Percentiles rank a stretch among this genome's conserved stretches.
Conservation (phyloP, 2,888 invertebrate species). For the Drepanosiphum platanoidis region DNA sequence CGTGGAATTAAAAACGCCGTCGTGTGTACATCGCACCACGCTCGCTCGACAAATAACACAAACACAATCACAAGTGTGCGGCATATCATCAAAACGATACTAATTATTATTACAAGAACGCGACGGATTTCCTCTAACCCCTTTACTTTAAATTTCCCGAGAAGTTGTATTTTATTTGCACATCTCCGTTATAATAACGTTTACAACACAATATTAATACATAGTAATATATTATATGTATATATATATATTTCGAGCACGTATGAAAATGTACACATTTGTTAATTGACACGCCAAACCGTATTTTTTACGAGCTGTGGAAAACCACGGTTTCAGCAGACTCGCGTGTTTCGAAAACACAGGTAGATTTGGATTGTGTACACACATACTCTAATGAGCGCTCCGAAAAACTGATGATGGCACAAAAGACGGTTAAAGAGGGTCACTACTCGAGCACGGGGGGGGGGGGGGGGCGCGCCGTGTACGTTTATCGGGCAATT, state of each 20-base stretch:
- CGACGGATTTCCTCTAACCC: neutral
- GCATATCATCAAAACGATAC: neutral
- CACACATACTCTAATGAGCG: conserved; percentile 16
- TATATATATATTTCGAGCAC: neutral
- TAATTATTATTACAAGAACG: neutral
- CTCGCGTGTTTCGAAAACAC: conserved; percentile 28
- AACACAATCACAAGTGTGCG: neutral
- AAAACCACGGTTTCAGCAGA: conserved; percentile 27
- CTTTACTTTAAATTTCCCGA: neutral
- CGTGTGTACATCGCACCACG: too few species aligned
- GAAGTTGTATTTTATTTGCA: neutral
- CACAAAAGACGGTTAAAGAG: neutral
- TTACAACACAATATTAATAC: too few species aligned
- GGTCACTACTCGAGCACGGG: neutral
- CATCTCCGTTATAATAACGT: neutral
- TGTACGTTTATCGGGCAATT: neutral
- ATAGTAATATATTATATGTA: too few species aligned
- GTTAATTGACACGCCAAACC: conserved; percentile 23
- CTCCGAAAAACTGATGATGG: conserved; percentile 31
- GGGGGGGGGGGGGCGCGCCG: too few species aligned
- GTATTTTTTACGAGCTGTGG: conserved; percentile 19
- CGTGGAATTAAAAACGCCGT: too few species aligned
- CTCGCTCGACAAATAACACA: neutral
- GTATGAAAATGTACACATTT: neutral
- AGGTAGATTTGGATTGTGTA: conserved; percentile 21